Evolutionary conservation across 2,888 invertebrate species (phyloP).

Genomic region (Xestia rhomboidea): DNA sequence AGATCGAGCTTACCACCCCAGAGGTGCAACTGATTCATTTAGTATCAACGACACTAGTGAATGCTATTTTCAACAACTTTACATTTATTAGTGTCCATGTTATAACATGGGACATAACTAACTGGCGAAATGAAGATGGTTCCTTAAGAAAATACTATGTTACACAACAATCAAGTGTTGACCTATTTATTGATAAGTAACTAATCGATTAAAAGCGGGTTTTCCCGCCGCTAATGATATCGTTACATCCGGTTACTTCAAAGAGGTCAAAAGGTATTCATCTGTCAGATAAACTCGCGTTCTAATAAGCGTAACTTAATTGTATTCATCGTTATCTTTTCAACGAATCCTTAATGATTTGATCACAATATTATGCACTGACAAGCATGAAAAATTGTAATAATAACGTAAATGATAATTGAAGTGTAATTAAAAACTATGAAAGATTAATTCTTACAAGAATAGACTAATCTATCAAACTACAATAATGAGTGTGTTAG

Average conservation of each 20-base stretch:
- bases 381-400: not conserved
- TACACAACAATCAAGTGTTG: not conserved
- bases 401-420: not conserved
- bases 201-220: not conserved
- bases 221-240: not conserved
- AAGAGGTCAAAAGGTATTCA: not conserved
- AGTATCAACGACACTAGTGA: not conserved
- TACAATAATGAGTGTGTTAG: not conserved
- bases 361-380: too few relatives aligned
- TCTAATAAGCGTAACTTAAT: not conserved
- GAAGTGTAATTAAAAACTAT: not conserved
- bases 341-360: not conserved
- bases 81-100: too few relatives aligned
- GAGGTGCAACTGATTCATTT: not conserved
- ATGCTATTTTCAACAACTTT: not conserved
- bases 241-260: not conserved
- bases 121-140: too few relatives aligned
- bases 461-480: not conserved
- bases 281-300: not conserved
- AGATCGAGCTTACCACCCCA: not conserved
- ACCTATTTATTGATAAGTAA: not conserved
- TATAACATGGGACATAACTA: too few relatives aligned
- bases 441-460: not conserved
- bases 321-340: not conserved
- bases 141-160: not conserved